Evolutionary conservation across 2,797 vertebrate species (phyloP), one percentile per base, ranked within the genome.

Genomic region (Dendrocincla fuliginosa): DNA sequence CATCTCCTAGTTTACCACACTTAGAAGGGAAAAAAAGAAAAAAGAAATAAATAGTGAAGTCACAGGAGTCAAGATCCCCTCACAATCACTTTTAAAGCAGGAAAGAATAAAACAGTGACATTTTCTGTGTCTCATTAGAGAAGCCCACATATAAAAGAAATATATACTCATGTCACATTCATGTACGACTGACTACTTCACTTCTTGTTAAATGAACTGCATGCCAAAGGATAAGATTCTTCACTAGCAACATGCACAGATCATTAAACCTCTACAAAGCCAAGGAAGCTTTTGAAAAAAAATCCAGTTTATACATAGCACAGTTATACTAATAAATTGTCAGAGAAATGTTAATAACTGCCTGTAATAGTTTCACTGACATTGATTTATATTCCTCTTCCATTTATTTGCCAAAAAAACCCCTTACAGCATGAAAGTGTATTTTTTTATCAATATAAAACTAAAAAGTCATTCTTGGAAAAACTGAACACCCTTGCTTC

Each of bases 171-270:
- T 39, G 46, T 68, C 74, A 76, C 35, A 82, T 57, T 42, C 41
- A 28, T 4, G 0, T 19, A 73, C 19, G 7, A 44, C 19, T 47
- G 50, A 53, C 32, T 81, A 32, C 18, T 69, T 83, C 32, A 69
- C 23, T 93, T 86, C 68, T 70, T 73, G 79, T 63, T 87, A 93
- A 94, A 93, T 90, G 11, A 93, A 77, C 63, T 82, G 32, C 67
- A 65, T 63, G 71, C 42, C 90, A 90, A 61, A 88, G 55, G 35
- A 63, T 65, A 94, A 50, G 57, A 90, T 60, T 76, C 56, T 88
- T 35, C 64, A 60, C 69, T 56, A 79, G 44, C 55, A 90, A 41
- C 32, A 33, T 73, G 8, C 61, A 94, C 74, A 94, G 70, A 50
- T 13, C 74, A 87, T 90, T 92, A 84, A 49, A 95, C 14, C 5